phyloP scores from a whole-genome alignment of 2,888 invertebrate species.

The Masnerella sp. region DNA sequence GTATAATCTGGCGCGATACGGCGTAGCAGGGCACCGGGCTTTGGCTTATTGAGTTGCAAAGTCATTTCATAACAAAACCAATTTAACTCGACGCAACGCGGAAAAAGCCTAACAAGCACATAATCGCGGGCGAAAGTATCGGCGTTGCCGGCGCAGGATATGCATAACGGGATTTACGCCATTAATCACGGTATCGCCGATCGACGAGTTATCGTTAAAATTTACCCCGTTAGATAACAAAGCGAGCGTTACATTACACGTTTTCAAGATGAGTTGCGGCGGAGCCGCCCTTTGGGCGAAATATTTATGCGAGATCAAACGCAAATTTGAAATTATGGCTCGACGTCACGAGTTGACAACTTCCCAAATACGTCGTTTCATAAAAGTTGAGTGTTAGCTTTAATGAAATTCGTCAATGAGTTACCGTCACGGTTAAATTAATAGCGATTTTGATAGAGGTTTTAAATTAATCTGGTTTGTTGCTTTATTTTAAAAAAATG shows the following conservation, averaged over 20 bases:
- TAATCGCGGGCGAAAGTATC: slow-evolving; percentile 43
- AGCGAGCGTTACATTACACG: slow-evolving; percentile 9
- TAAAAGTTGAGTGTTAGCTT: no score
- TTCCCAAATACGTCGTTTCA: no score
- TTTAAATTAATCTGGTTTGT: no score
- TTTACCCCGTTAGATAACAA: slow-evolving; percentile 31
- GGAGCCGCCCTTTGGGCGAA: not conserved
- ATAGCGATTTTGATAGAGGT: no score
- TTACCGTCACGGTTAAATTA: no score
- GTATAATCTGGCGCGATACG: slow-evolving; percentile 33
- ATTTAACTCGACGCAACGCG: slow-evolving; percentile 33
- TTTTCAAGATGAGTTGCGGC: not conserved
- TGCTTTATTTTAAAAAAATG: no score
- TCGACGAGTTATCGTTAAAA: slow-evolving; percentile 23
- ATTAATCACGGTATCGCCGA: slow-evolving; percentile 37
- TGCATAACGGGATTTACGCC: slow-evolving; percentile 37
- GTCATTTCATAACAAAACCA: slow-evolving; percentile 53
- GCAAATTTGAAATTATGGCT: no score
- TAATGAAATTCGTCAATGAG: no score
- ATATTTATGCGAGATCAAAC: not conserved
- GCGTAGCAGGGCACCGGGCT: slow-evolving; percentile 17
- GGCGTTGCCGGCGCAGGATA: slow-evolving; percentile 21
- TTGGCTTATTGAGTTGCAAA: slow-evolving; percentile 54
- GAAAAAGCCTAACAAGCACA: slow-evolving; percentile 42
- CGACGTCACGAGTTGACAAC: no score